A percentile compares a stretch with the other conserved stretches of the same genome.
phyloP scores from a whole-genome alignment of 2,113 vertebrate genomes.

The Glaucomys volans region DNA sequence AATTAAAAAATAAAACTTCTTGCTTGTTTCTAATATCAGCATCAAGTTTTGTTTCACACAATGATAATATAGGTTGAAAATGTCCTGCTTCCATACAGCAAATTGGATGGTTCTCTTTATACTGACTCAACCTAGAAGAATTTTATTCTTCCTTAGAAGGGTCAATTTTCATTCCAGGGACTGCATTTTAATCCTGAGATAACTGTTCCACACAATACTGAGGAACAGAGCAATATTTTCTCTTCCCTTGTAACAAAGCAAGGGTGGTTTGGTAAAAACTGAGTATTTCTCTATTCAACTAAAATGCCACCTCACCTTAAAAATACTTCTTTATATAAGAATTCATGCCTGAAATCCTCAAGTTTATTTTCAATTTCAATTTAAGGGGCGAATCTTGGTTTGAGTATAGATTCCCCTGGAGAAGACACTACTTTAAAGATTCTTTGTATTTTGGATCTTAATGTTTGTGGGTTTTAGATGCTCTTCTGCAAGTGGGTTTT shows the following conservation, averaged over 20 bases:
- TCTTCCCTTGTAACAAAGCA: background rate
- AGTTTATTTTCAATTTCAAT: constrained; percentile 33
- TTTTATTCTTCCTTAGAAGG: constrained; percentile 27
- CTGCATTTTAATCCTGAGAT: constrained; percentile 31
- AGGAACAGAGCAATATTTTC: background rate
- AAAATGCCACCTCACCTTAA: background rate
- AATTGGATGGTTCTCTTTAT: background rate
- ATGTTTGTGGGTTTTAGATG: constrained; percentile 17
- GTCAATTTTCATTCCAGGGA: background rate
- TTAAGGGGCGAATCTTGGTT: background rate
- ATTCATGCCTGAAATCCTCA: background rate
- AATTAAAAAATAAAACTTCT: background rate
- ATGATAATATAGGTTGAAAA: background rate
- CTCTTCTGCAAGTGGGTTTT: background rate
- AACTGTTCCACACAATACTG: background rate
- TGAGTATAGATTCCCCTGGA: background rate
- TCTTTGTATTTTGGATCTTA: background rate
- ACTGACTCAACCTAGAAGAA: background rate
- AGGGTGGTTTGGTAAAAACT: background rate
- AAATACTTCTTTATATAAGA: constrained; percentile 1
- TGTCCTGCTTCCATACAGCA: background rate
- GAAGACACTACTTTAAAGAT: background rate
- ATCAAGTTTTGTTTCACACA: constrained; percentile 10
- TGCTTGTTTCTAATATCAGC: constrained; percentile 2
- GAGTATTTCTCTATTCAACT: background rate